Evolutionary conservation across 2,888 invertebrate genomes (phyloP).

Genomic region (Atherix ibis): DNA sequence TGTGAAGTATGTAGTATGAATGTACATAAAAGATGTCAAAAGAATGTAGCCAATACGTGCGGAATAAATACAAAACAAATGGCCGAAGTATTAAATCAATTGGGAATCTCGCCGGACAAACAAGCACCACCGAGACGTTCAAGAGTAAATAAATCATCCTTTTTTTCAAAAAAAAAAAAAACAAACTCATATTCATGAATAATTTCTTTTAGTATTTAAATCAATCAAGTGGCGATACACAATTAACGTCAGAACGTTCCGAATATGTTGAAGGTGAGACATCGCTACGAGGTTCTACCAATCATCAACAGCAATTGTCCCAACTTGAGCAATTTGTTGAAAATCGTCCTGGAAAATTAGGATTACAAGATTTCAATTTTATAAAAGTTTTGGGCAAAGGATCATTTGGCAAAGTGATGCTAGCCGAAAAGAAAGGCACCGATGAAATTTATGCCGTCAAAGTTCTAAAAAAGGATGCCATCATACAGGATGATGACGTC

Average conservation of each 20-base stretch:
- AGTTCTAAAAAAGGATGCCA: slow-evolving; percentile 93
- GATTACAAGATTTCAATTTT: slow-evolving; percentile 83
- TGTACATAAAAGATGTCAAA: slow-evolving; percentile 96
- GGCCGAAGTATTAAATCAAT: slow-evolving; percentile 81
- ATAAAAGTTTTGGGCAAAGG: slow-evolving; percentile 98
- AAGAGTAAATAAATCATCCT: slow-evolving; percentile 32
- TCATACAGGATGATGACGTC: slow-evolving; percentile 97
- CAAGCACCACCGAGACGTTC: slow-evolving; percentile 50
- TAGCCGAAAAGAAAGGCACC: slow-evolving; percentile 83
- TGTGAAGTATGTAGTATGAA: slow-evolving; percentile 95
- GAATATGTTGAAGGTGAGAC: slow-evolving; percentile 21
- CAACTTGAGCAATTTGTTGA: slow-evolving; percentile 23
- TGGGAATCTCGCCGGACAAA: slow-evolving; percentile 84
- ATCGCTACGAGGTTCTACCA: slow-evolving; percentile 13
- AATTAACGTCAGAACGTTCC: slow-evolving; percentile 30
- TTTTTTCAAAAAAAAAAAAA: too few relatives aligned
- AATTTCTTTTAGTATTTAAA: slow-evolving; percentile 24
- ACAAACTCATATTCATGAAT: background rate
- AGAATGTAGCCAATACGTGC: slow-evolving; percentile 98
- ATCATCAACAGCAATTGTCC: slow-evolving; percentile 15
- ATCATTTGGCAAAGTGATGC: slow-evolving; percentile 97
- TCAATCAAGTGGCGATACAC: slow-evolving; percentile 33
- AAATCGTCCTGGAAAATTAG: slow-evolving; percentile 40
- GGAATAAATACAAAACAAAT: slow-evolving; percentile 94
- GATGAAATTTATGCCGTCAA: slow-evolving; percentile 82